A percentile compares a stretch with the other conserved stretches of the same genome.
Conservation (phyloP, 2,113 vertebrate species). For the Gallinago undulata region DNA sequence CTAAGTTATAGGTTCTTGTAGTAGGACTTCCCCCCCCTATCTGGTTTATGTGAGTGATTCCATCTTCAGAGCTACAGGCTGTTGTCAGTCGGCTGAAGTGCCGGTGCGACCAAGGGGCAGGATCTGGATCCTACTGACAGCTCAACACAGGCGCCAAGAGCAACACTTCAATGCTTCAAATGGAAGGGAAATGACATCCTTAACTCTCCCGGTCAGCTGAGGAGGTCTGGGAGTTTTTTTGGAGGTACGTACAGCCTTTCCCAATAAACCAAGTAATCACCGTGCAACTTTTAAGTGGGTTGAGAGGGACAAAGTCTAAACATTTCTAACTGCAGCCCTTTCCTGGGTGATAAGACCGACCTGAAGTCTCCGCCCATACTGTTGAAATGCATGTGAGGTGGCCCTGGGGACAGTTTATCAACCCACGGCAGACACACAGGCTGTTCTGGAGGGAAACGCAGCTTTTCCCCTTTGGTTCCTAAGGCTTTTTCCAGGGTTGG, state of each 20-base stretch:
- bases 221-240: not conserved
- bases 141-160: not conserved
- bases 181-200: not conserved
- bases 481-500: not conserved
- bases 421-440: fast-evolving
- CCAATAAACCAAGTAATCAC: not conserved
- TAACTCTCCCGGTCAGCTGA: not conserved
- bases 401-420: not conserved
- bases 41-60: not conserved
- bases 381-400: fast-evolving
- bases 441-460: not conserved
- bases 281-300: not conserved
- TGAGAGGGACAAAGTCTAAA: not conserved
- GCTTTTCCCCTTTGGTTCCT: not conserved
- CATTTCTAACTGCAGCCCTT: not conserved
- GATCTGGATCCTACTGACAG: not conserved
- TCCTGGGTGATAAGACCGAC: not conserved
- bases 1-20: not conserved
- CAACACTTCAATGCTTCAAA: not conserved
- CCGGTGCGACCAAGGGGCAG: not conserved
- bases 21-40: not conserved
- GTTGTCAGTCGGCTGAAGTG: not conserved
- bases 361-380: not conserved
- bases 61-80: not conserved
- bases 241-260: not conserved